Percentiles rank a stretch among this genome's conserved stretches.
phyloP scores from a whole-genome alignment of 2,888 invertebrate genomes.

The Pachliopta kotzebuea region DNA sequence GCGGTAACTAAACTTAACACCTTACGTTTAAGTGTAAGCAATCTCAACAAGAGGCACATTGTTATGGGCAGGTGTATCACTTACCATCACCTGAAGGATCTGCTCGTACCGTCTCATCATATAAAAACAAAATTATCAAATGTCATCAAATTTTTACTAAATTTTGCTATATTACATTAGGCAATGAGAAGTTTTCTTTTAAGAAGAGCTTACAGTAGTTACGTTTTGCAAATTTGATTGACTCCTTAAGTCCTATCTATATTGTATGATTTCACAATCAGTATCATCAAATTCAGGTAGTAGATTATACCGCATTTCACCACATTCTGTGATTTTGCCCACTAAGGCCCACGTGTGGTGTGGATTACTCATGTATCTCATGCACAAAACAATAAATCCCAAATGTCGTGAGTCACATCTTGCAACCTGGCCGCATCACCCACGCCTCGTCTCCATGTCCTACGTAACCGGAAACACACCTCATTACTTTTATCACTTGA shows the following conservation, averaged over 20 bases:
- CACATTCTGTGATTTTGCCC: constrained; percentile 23
- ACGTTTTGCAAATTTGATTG: background rate
- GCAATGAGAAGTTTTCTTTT: background rate
- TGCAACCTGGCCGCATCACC: constrained; percentile 43
- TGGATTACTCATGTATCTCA: constrained; percentile 52
- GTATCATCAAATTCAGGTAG: background rate
- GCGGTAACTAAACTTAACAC: no score
- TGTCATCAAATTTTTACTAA: no score
- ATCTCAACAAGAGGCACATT: no score
- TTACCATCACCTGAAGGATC: no score
- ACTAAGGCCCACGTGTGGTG: constrained; percentile 40
- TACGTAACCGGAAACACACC: constrained; percentile 11
- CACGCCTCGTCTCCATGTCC: constrained; percentile 40
- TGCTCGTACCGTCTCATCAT: no score
- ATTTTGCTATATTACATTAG: no score
- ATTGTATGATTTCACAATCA: no score
- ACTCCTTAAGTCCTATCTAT: no score
- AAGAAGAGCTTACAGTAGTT: background rate
- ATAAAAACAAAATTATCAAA: no score
- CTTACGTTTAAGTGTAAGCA: no score
- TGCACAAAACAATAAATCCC: constrained; percentile 43
- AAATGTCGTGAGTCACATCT: constrained; percentile 44
- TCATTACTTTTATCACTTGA: constrained; percentile 3
- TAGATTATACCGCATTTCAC: constrained; percentile 16
- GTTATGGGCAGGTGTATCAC: no score